Evolutionary conservation across 2,888 invertebrate genomes (phyloP).

Genomic region (Drosophila affinis): DNA sequence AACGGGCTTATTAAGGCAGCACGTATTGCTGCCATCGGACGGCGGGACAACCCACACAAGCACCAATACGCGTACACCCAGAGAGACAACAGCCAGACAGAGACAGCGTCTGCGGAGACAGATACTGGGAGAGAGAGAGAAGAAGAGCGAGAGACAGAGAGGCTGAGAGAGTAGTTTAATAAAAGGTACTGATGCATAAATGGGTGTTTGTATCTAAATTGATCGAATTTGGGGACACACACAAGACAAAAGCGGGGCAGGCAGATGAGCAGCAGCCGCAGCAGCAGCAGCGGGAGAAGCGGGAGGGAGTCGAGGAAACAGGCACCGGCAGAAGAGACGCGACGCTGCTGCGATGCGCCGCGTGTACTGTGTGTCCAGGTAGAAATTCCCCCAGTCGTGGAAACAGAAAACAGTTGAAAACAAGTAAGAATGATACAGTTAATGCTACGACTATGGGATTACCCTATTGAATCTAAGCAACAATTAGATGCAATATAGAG

Average conservation of each 20-base stretch:
- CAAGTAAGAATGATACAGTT: conserved; percentile 8
- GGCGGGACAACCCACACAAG: conserved; percentile 56
- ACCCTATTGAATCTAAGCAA: background rate
- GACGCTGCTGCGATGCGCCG: conserved; percentile 22
- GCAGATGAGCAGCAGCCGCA: conserved; percentile 50
- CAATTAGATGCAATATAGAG: background rate
- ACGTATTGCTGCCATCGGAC: conserved; percentile 54
- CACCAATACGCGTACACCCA: conserved; percentile 14
- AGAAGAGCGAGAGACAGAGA: background rate
- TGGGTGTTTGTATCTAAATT: conserved; percentile 80
- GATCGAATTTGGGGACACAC: conserved; percentile 80
- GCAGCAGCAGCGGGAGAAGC: no score
- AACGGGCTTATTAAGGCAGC: conserved; percentile 78
- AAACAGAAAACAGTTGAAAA: conserved; percentile 41
- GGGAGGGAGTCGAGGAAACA: background rate
- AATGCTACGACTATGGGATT: background rate
- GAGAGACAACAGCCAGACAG: background rate
- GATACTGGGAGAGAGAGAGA: conserved; percentile 11
- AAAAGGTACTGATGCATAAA: conserved; percentile 80
- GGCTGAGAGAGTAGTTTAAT: conserved; percentile 66
- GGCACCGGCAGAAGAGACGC: background rate
- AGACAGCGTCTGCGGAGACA: conserved; percentile 12
- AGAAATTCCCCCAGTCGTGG: conserved; percentile 63
- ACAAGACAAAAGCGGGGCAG: conserved; percentile 50
- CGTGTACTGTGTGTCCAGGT: conserved; percentile 53